Conservation (phyloP, 1,140 invertebrate genomes). For the Heliconius hermathena region DNA sequence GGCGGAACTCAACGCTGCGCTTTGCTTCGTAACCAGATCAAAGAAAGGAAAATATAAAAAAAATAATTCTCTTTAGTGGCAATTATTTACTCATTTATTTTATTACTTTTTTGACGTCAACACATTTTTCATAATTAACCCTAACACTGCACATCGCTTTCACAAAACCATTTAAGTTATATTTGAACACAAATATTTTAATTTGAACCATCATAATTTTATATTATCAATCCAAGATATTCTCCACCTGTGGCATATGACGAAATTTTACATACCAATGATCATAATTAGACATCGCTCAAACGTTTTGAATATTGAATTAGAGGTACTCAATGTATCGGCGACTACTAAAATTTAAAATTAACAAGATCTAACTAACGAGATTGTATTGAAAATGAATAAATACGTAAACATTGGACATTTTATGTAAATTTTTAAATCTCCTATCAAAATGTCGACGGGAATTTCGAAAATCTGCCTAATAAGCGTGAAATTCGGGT, state of each 20-base stretch:
- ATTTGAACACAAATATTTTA: not conserved
- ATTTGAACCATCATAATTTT: not conserved
- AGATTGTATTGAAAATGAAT: not conserved
- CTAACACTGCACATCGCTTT: too few relatives aligned
- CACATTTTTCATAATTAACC: too few relatives aligned
- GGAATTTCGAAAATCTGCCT: constrained; percentile 24
- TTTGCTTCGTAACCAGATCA: not conserved
- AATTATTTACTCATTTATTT: too few relatives aligned
- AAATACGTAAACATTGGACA: not conserved
- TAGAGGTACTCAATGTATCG: not conserved
- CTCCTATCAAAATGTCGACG: not conserved
- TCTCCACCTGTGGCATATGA: not conserved
- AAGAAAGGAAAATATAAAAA: not conserved
- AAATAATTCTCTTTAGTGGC: too few relatives aligned
- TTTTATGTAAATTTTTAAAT: constrained; percentile 2
- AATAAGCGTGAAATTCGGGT: constrained; percentile 26
- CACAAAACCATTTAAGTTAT: too few relatives aligned
- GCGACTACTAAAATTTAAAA: not conserved
- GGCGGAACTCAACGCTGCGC: not conserved
- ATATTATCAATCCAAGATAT: not conserved
- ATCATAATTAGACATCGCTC: not conserved
- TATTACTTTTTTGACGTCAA: too few relatives aligned
- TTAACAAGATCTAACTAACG: not conserved
- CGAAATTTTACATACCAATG: not conserved
- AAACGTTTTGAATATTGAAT: not conserved